Base-by-base conservation (phyloP, 2,888 invertebrate genomes). In the Cheilosia impressa region DNA sequence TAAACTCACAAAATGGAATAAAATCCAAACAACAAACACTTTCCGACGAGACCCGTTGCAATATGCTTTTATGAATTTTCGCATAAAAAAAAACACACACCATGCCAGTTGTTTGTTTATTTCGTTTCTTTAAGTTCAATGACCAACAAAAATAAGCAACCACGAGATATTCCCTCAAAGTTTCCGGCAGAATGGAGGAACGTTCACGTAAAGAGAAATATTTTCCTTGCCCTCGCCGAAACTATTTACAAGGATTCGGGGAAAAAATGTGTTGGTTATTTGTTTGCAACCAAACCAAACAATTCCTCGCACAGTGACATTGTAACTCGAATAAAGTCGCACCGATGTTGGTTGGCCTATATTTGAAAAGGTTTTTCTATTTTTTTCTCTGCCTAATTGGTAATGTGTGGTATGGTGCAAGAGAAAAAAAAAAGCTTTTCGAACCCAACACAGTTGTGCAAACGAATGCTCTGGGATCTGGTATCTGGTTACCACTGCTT, bases 261-360 rank as follows among this genome's bases (percentile, higher is more conserved):
- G 5, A 57, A 81, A 52, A 57, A 55, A 31, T 47, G 31, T 71
- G 19, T 55, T 34, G 45, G 22, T 24, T 45, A 53, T 17, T 22
- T 57, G 24, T 45, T 47, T 41, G 19, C 10, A 22, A 9, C n/a
- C 50, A 19, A 22, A 19, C 27, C 17, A 24, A 57, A 38, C 27
- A 45, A 50, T 50, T 41, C 50, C 50, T 52, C 66, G 73, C 63
- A 66, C 72, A 69, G 57, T 78, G 78, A 69, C 78, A 83, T 78
- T 83, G 78, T 78, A 68, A 63, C 57, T 68, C 27, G n/a, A 55
- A 78, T 34, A 38, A 34, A 63, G 52, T 24, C 72, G 22, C 53
- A 50, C 22, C 45, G 38, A 73, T 62, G 45, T 58, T 73, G 72
- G 72, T 83, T 83, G 73, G 68, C 83, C 83, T 78, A 78, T 22